A percentile compares a stretch with the other conserved stretches of the same genome.
Conservation (phyloP, 2,113 vertebrate genomes). For the Pogonocichla stellata region DNA sequence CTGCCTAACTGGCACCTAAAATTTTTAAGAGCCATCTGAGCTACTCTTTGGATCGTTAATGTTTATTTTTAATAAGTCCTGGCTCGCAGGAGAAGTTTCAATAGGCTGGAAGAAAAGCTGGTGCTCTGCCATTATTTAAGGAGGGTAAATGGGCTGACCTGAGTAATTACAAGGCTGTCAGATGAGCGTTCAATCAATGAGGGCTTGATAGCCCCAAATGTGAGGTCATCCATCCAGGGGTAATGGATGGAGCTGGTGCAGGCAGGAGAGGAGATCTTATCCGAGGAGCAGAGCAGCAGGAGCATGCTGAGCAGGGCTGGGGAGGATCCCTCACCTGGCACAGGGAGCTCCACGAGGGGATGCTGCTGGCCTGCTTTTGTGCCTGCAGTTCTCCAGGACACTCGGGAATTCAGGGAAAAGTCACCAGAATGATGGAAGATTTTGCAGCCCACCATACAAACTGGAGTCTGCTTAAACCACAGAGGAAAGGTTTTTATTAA, state of each 20-base stretch:
- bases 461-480: neutral
- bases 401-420: neutral
- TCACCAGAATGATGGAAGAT: neutral
- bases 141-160: conserved; percentile 35
- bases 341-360: fast-evolving
- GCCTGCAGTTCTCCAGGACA: fast-evolving
- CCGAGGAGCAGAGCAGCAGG: neutral
- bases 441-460: neutral
- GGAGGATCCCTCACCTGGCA: neutral
- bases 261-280: neutral
- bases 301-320: neutral
- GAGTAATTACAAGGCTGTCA: conserved; percentile 31
- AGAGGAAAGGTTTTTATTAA: neutral
- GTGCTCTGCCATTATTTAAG: neutral
- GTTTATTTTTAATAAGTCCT: conserved; percentile 62
- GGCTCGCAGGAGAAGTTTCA: neutral
- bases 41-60: conserved; percentile 47
- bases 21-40: conserved; percentile 48
- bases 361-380: neutral
- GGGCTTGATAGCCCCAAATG: neutral
- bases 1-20: conserved; percentile 42
- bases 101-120: neutral
- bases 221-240: neutral
- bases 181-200: conserved; percentile 24
- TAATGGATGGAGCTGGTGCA: neutral